Evolutionary conservation across 2,888 invertebrate species (phyloP).

Genomic region (Bellardia bayeri): DNA sequence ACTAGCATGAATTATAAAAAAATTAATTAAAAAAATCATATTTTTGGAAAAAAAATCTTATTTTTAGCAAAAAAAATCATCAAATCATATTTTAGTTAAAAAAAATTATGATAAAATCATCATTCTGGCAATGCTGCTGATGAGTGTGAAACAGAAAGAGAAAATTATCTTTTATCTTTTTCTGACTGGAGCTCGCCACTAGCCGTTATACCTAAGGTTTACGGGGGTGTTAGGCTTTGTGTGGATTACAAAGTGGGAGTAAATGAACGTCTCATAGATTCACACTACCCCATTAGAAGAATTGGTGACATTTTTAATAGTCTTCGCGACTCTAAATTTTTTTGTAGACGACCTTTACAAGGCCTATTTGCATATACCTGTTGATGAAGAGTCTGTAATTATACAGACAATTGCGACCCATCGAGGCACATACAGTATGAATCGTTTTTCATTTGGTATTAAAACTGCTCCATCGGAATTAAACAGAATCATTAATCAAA

Average conservation of each 20-base stretch:
- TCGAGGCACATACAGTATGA: constrained; percentile 48
- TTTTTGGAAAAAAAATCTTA: too few relatives aligned
- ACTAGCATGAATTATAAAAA: too few relatives aligned
- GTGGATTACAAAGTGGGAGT: constrained; percentile 40
- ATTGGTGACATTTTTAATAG: constrained; percentile 60
- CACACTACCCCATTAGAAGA: constrained; percentile 43
- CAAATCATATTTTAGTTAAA: too few relatives aligned
- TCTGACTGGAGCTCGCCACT: constrained; percentile 6
- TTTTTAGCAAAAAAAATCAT: too few relatives aligned
- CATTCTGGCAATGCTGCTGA: too few relatives aligned
- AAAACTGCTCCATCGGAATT: constrained; percentile 18
- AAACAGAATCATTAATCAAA: constrained; percentile 23
- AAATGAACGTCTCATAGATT: neutral
- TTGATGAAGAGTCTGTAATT: constrained; percentile 49
- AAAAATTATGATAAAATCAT: too few relatives aligned
- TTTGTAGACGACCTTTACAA: constrained; percentile 41
- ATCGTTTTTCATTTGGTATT: constrained; percentile 28
- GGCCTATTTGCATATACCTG: constrained; percentile 53
- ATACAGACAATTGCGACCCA: constrained; percentile 53
- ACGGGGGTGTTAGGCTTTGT: too few relatives aligned
- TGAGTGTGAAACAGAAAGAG: too few relatives aligned
- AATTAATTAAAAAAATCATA: too few relatives aligned
- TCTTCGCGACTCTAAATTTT: constrained; percentile 47
- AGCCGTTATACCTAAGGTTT: constrained; percentile 23
- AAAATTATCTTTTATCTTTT: too few relatives aligned